phyloP scores from a whole-genome alignment of 2,797 vertebrate genomes.

The Karalla daura region DNA sequence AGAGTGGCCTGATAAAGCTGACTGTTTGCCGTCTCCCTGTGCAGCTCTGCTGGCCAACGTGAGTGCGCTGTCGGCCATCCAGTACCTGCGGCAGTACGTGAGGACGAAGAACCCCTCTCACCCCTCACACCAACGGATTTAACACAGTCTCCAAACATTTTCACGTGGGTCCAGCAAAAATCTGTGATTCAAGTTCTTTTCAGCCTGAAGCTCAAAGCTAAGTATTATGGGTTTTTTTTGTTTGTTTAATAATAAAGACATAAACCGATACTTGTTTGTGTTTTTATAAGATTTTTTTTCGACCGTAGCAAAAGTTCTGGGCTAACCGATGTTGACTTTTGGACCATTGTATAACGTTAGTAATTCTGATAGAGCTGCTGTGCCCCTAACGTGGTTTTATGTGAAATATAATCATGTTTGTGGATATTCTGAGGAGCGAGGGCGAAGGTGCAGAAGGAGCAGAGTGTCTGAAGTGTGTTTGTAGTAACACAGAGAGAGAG shows the following conservation, averaged over 20 bases:
- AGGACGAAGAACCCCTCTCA: slow-evolving; percentile 68
- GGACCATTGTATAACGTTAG: slow-evolving; percentile 61
- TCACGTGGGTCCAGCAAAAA: slow-evolving; percentile 65
- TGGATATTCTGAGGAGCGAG: too few species aligned
- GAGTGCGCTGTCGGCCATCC: slow-evolving; percentile 95
- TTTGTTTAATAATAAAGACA: slow-evolving; percentile 2
- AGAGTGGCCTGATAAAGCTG: too few species aligned
- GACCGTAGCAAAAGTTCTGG: slow-evolving; percentile 3
- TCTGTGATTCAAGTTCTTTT: not conserved
- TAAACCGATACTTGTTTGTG: not conserved
- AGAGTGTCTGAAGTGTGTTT: not conserved
- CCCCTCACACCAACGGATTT: slow-evolving; percentile 56
- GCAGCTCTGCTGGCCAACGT: slow-evolving; percentile 95
- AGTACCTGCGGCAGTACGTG: slow-evolving; percentile 89
- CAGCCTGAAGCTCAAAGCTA: not conserved
- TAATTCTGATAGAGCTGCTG: slow-evolving; percentile 18
- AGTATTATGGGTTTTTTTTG: not conserved
- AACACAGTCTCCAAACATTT: slow-evolving; percentile 55
- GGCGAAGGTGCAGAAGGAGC: too few species aligned
- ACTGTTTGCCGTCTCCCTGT: too few species aligned
- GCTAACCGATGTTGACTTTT: slow-evolving; percentile 37
- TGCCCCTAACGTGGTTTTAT: slow-evolving; percentile 30
- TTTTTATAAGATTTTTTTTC: slow-evolving; percentile 4
- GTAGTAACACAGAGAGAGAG: slow-evolving; percentile 15
- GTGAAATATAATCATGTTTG: too few species aligned